Evolutionary conservation across 2,888 invertebrate species (phyloP).

Genomic region (Campopleginae sp.): DNA sequence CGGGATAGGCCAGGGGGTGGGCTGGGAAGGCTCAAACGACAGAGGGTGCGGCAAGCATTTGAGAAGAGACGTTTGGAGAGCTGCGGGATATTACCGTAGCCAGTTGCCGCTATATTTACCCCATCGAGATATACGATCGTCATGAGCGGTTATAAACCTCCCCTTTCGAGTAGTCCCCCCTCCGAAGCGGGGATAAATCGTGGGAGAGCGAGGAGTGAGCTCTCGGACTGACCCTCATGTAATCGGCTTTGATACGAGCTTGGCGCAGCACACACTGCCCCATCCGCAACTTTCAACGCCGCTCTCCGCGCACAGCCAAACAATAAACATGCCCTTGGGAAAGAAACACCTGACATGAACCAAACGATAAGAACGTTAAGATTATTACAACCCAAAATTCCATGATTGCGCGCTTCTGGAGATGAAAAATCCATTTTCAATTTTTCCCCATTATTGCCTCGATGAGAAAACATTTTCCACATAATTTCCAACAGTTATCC

Average conservation of each 20-base stretch:
- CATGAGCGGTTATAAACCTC: slow-evolving; percentile 28
- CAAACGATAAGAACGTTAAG: slow-evolving; percentile 60
- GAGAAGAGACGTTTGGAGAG: slow-evolving; percentile 53
- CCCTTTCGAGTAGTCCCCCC: slow-evolving; percentile 20
- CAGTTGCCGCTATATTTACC: slow-evolving; percentile 26
- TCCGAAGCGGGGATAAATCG: slow-evolving; percentile 48
- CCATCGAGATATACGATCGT: slow-evolving; percentile 41
- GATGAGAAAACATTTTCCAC: not conserved
- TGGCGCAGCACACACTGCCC: slow-evolving; percentile 10
- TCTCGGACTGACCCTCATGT: slow-evolving; percentile 54
- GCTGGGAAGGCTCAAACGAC: slow-evolving; percentile 9
- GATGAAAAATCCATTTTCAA: slow-evolving; percentile 10
- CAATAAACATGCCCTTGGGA: slow-evolving; percentile 67
- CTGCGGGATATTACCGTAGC: slow-evolving; percentile 63
- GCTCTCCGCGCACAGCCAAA: slow-evolving; percentile 64
- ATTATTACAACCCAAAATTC: slow-evolving; percentile 36
- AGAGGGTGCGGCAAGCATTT: slow-evolving; percentile 38
- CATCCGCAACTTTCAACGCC: slow-evolving; percentile 67
- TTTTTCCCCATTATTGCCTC: not conserved
- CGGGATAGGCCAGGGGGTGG: not conserved
- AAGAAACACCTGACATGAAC: slow-evolving; percentile 66
- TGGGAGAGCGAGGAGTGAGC: slow-evolving; percentile 8
- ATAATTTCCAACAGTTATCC: not conserved
- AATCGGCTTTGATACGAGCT: slow-evolving; percentile 65
- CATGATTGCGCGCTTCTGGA: not conserved